phyloP scores from a whole-genome alignment of 2,113 vertebrate species.

The Gopherus flavomarginatus region DNA sequence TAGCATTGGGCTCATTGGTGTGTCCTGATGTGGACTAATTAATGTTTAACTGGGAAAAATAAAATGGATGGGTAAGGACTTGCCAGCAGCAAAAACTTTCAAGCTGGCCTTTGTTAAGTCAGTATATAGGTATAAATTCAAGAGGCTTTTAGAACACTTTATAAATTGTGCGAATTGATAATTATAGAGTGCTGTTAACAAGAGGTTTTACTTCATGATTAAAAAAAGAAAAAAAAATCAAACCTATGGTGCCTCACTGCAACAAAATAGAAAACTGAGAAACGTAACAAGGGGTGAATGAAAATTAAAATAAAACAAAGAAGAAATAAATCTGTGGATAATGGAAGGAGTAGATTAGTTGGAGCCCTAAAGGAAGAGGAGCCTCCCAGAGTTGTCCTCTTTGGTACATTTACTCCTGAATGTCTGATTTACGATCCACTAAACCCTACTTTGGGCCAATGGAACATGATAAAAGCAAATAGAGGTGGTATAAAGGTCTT shows the following conservation, averaged over 20 bases:
- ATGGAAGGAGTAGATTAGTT: not conserved
- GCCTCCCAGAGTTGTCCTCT: not conserved
- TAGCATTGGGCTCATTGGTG: slow-evolving; percentile 7
- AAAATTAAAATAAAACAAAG: not conserved
- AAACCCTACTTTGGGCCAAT: not conserved
- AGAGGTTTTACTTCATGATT: not conserved
- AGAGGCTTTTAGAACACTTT: slow-evolving; percentile 10
- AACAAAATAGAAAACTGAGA: not conserved
- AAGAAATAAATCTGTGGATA: not conserved
- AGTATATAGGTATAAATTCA: slow-evolving; percentile 28
- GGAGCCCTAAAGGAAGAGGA: not conserved
- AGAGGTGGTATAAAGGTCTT: not conserved
- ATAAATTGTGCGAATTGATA: not conserved
- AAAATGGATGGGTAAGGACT: slow-evolving; percentile 47
- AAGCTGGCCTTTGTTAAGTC: slow-evolving; percentile 29
- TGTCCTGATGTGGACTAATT: not conserved
- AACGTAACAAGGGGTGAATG: not conserved
- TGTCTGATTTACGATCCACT: not conserved
- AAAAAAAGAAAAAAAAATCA: not conserved
- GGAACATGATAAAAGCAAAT: not conserved
- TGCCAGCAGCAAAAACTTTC: slow-evolving; percentile 40
- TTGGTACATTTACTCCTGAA: not conserved
- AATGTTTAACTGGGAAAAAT: slow-evolving; percentile 45
- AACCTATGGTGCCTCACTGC: not conserved
- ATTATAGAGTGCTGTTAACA: not conserved